Base-by-base conservation (phyloP, 2,113 vertebrate genomes). In the Eira barbara region DNA sequence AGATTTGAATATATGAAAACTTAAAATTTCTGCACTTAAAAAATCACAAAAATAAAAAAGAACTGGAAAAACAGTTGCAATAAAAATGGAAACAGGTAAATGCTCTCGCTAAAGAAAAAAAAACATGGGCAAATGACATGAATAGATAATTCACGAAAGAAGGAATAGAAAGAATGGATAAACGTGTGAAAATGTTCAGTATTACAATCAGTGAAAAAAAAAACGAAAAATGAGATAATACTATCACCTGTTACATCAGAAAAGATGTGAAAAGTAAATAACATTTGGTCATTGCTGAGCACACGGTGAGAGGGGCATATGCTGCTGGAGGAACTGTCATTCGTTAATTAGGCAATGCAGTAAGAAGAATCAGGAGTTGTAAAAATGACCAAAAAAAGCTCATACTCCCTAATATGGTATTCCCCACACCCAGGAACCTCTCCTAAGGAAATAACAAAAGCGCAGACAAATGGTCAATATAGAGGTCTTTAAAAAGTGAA, bases 1-100 rank as follows among this genome's bases (percentile, higher is more conserved):
- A 69, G 27, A 71, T 34, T 20, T 78, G 34, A 89, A 80, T 67
- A 94, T 2, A 49, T 39, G 21, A 61, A 85, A 92, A 80, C 61
- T 45, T 80, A 90, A 73, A 80, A 82, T 47, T 49, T 89, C 21
- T 79, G 27, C 8, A 78, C 74, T 61, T 89, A 92, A 93, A 93
- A 92, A 69, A 34, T 17, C 29, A 85, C 39, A 86, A 74, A 93
- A 93, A 90, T 55, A 67, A 95, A 97, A 94, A 39, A 31, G 81
- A 97, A n/a, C 20, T 78, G 47, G 73, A 88, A 84, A 97, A 73
- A 81, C 0, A 42, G n/a, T 76, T 94, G 55, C 47, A 59, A 86
- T 84, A n/a, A 94, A 95, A 78, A 90, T 88, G 42, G n/a, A 69
- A 84, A 85, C 18, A 83, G 49, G 27, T 89, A 74, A 87, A 84